Evolutionary conservation across 2,888 invertebrate species (phyloP), one percentile per base, ranked within the genome.

Genomic region (Ophion slaviceki): DNA sequence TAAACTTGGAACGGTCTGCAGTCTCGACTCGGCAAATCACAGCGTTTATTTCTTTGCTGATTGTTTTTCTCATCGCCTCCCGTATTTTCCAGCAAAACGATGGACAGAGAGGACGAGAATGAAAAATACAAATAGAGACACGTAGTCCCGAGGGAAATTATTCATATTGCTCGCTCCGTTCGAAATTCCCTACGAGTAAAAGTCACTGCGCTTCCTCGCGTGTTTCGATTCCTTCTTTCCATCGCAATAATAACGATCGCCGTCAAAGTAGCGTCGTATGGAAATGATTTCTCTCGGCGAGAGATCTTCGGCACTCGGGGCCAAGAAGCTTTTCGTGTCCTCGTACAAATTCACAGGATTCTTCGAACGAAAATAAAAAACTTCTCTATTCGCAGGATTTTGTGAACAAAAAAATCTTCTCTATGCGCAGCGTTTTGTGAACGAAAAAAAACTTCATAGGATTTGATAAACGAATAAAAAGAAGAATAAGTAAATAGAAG

Each of bases 121-220:
- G n/a, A 17, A 57, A 61, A n/a, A 57, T 24, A 70, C 17, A 71
- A 57, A 71, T 36, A 36, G 53, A 57, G 71, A 24, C 53, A 57
- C 28, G 53, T 11, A 32, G 53, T 40, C 77, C 67, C 77, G 57
- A 36, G 77, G 77, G 77, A 77, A 77, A 77, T 67, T 67, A 77
- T 77, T 59, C 67, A 66, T 67, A 77, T 57, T 40, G 67, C 59
- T 57, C 20, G 59, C 57, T 40, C 28, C 57, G 59, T 53, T 40
- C 67, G 24, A 57, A 77, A 62, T n/a, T 75, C 28, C 45, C 2
- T 5, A 20, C 8, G 67, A 77, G 75, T 14, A 40, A 59, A 59
- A 75, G 40, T 40, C 40, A 40, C 40, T 40, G 40, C 8, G 40
- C 40, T 40, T 14, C 14, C 45, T 32, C 28, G 36, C 32, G 57